Percentiles rank a stretch among this genome's conserved stretches.
Conservation (phyloP, 2,113 vertebrate species). For the Pachypanchax playfairii region DNA sequence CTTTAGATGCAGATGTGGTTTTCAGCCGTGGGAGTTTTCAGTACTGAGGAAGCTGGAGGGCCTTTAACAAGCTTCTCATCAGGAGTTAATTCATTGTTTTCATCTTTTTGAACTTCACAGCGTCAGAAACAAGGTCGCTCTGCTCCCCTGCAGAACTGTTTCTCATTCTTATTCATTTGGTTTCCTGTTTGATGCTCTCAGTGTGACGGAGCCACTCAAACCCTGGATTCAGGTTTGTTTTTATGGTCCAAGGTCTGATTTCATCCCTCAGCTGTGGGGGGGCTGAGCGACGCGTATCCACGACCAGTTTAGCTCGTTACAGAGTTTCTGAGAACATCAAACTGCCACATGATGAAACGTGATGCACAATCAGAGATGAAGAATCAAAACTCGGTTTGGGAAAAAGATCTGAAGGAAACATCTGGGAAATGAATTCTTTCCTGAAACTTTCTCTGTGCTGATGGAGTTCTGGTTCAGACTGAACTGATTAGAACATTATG, state of each 20-base stretch:
- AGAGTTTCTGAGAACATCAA: not conserved
- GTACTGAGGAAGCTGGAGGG: not conserved
- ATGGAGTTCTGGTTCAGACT: too few species aligned
- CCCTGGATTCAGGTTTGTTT: not conserved
- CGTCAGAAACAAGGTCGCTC: not conserved
- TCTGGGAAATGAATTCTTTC: too few species aligned
- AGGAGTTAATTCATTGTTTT: not conserved
- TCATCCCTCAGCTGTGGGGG: not conserved
- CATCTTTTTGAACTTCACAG: not conserved
- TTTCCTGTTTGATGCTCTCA: not conserved
- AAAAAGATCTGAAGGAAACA: not conserved
- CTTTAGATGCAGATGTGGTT: not conserved
- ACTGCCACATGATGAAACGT: constrained; percentile 9
- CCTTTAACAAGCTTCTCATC: not conserved
- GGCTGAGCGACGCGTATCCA: not conserved
- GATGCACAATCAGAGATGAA: not conserved
- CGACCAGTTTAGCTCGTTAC: not conserved
- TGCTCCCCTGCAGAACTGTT: constrained; percentile 2
- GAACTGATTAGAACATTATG: too few species aligned
- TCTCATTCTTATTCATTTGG: not conserved
- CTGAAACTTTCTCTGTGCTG: too few species aligned
- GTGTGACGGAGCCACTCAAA: not conserved
- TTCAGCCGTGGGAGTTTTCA: not conserved
- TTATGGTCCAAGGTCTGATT: not conserved
- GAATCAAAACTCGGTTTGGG: not conserved